These are phyloP conservation scores for Cyprinodon variegatus DNA, from an alignment of 2,113 vertebrate genomes.

Conservation along the genomic window DNA sequence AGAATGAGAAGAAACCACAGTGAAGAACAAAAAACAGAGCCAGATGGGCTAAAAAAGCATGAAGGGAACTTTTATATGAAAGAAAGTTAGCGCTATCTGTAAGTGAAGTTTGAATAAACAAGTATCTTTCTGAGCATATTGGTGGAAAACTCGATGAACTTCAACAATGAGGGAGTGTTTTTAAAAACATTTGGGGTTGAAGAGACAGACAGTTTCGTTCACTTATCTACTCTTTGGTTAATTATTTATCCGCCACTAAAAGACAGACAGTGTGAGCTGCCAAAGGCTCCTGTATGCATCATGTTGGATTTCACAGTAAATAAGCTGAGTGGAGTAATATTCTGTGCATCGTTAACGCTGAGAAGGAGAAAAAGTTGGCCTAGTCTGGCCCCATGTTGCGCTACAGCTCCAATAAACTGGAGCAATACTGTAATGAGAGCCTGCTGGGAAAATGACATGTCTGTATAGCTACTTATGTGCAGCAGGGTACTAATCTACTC, in stretches of 20 bases:
- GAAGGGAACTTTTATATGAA: conserved; percentile 61
- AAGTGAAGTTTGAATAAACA: conserved; percentile 32
- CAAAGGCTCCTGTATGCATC: conserved; percentile 1
- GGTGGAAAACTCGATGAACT: conserved; percentile 46
- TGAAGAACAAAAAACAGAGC: conserved; percentile 70
- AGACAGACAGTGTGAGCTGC: conserved; percentile 5
- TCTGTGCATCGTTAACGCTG: conserved; percentile 58
- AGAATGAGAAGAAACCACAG: conserved; percentile 73
- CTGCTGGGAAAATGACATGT: conserved; percentile 79
- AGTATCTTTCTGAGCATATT: conserved; percentile 31
- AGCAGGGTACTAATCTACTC: conserved; percentile 77
- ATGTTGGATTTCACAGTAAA: conserved; percentile 50
- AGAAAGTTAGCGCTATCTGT: conserved; percentile 62
- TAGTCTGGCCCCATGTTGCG: conserved; percentile 62
- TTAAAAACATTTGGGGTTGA: conserved; percentile 22
- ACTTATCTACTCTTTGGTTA: conserved; percentile 42
- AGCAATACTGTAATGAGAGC: conserved; percentile 74
- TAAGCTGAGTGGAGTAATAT: conserved; percentile 49
- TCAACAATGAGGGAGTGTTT: conserved; percentile 40
- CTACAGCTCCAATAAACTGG: conserved; percentile 61
- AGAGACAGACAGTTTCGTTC: conserved; percentile 38
- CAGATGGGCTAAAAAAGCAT: conserved; percentile 73
- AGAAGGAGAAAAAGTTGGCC: conserved; percentile 61
- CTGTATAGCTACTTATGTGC: conserved; percentile 68
- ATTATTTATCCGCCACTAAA: conserved; percentile 52